These are phyloP conservation scores for Oxyruncus cristatus DNA, from an alignment of 2,113 vertebrate genomes.

Conservation along the genomic window DNA sequence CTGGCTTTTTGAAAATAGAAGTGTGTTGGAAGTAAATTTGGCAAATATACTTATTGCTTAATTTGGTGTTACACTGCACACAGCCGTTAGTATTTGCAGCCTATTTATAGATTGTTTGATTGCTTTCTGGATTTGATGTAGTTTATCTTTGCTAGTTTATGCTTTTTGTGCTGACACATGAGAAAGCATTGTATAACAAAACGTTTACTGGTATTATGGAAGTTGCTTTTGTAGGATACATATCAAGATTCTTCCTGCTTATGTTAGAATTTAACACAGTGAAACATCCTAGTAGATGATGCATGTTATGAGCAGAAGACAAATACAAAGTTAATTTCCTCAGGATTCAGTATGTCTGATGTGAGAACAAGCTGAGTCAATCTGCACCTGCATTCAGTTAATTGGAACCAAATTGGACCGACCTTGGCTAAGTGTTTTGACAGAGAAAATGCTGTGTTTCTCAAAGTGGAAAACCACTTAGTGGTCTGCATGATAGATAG, in stretches of 20 bases:
- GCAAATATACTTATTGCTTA: neutral
- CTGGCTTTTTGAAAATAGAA: neutral
- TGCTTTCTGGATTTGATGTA: neutral
- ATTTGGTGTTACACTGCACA: neutral
- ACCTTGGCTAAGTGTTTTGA: too few species aligned
- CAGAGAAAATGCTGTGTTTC: too few species aligned
- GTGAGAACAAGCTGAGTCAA: too few species aligned
- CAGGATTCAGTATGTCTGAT: neutral
- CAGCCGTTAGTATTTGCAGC: neutral
- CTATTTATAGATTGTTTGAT: neutral
- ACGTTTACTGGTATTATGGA: neutral
- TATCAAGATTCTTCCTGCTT: neutral
- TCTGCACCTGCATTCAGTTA: too few species aligned
- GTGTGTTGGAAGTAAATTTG: neutral
- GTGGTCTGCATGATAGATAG: too few species aligned
- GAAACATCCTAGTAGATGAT: neutral
- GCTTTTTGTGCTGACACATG: neutral
- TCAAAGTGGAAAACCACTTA: too few species aligned
- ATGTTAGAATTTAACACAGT: accelerated
- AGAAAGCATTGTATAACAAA: neutral
- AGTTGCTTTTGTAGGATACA: neutral
- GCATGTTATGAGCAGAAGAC: neutral
- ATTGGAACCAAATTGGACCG: too few species aligned
- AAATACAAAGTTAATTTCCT: neutral
- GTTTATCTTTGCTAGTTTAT: neutral